phyloP scores from a whole-genome alignment of 2,113 vertebrate species.

The Poecilia latipinna region DNA sequence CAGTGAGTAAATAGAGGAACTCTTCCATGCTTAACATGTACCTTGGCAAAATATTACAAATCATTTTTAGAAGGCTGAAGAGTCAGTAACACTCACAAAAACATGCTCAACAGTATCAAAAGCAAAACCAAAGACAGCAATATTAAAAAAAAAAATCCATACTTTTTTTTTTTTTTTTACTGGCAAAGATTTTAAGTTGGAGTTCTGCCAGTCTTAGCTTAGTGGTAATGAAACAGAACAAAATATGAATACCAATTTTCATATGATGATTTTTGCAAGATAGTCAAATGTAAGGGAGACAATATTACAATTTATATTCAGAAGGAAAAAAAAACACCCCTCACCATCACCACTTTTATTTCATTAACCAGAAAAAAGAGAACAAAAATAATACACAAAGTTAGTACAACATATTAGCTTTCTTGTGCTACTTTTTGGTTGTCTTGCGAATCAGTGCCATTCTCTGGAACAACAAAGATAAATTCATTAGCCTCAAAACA shows the following conservation, averaged over 20 bases:
- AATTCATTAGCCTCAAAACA: neutral
- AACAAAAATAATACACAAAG: conserved; percentile 23
- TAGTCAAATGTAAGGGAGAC: conserved; percentile 44
- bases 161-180: conserved; percentile 48
- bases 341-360: conserved; percentile 16
- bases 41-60: conserved; percentile 23
- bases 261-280: conserved; percentile 49
- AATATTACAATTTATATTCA: conserved; percentile 34
- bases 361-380: conserved; percentile 24
- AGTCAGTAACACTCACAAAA: conserved; percentile 7
- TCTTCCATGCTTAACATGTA: conserved; percentile 6
- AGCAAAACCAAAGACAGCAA: conserved; percentile 18
- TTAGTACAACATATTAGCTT: conserved; percentile 35
- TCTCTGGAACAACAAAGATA: conserved; percentile 84
- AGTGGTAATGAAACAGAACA: conserved; percentile 45
- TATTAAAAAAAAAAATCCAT: conserved; percentile 37
- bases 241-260: conserved; percentile 42
- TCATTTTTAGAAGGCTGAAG: neutral
- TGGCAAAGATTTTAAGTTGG: conserved; percentile 57
- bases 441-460: conserved; percentile 99
- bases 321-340: conserved; percentile 13
- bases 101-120: conserved; percentile 32
- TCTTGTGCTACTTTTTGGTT: conserved; percentile 91
- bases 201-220: conserved; percentile 51
- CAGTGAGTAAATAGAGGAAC: neutral